A percentile compares a stretch with the other conserved stretches of the same genome.
phyloP scores from a whole-genome alignment of 2,888 invertebrate species.

The Erebia aethiops region DNA sequence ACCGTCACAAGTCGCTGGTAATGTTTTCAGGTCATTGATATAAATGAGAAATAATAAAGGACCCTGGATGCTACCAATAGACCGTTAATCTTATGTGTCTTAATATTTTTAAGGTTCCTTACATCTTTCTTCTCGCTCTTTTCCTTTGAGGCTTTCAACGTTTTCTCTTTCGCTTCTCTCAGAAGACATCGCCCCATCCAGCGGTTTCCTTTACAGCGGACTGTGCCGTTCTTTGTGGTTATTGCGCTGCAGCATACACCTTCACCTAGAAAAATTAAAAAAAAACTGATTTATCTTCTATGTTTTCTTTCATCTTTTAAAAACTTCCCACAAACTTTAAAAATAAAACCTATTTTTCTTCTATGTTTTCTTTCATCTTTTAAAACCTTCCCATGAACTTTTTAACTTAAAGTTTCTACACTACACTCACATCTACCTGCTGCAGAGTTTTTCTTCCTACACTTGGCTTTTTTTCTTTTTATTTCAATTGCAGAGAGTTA shows the following conservation, averaged over 20 bases:
- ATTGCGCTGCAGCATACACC: conserved; percentile 62
- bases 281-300: background rate
- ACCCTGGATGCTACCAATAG: background rate
- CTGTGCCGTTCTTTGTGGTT: conserved; percentile 44
- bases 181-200: conserved; percentile 79
- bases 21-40: background rate
- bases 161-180: conserved; percentile 69
- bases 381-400: background rate
- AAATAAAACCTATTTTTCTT: too few relatives aligned
- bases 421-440: too few relatives aligned
- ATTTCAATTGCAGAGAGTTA: too few relatives aligned
- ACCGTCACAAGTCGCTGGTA: too few relatives aligned
- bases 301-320: background rate
- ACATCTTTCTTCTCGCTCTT: conserved; percentile 71
- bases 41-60: background rate
- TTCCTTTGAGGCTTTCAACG: conserved; percentile 55
- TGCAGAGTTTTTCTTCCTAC: too few relatives aligned
- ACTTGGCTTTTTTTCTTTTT: too few relatives aligned
- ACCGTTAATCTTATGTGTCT: background rate
- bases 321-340: too few relatives aligned
- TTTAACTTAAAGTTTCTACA: too few relatives aligned
- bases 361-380: background rate
- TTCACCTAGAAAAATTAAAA: conserved; percentile 48
- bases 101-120: conserved; percentile 40
- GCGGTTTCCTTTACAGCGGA: conserved; percentile 55